Base-by-base conservation (phyloP, 2,113 vertebrate genomes). In the Misgurnus anguillicaudatus region DNA sequence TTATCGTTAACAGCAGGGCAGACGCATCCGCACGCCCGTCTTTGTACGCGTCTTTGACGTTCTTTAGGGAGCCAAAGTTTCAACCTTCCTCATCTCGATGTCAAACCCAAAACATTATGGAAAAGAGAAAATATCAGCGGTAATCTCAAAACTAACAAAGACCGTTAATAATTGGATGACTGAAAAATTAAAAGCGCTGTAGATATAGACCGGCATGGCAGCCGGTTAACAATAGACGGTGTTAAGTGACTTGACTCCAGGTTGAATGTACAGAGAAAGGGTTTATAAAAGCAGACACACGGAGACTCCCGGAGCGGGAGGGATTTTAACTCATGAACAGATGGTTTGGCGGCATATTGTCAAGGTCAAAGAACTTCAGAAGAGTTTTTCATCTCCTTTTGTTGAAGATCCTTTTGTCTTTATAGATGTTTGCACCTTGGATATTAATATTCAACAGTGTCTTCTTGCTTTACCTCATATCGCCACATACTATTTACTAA, bases 1-100 rank as follows among this genome's bases (percentile, higher is more conserved):
- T 96, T 96, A 96, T 95, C 95, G 90, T 94, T 91, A 91, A 88
- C 92, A 91, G 90, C 94, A 95, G 94, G 94, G 92, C 94, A 94
- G 93, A 90, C 91, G 91, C 90, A 92, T 93, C 93, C 86, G 92
- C 87, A 90, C 90, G 31, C 90, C 31, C 92, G 93, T 94, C 92
- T 94, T 94, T 95, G 94, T 94, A 93, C 89, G 90, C 91, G 94
- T 96, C 94, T 94, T 94, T 92, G 89, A 84, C 90, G 91, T 95
- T 92, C 94, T 95, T 94, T 86, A 89, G 90, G 94, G 93, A 85
- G 64, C 63, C 82, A 91, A 93, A 93, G 92, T 94, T 86, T 92
- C 91, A 88, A 90, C 91, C 93, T 71, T 91, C 93, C 93, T 91
- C 90, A 94, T 94, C 92, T 92, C 92, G 93, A 94, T 95, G 94